These are phyloP conservation scores for Phalacrocorax aristotelis DNA, from an alignment of 2,113 vertebrate genomes.

Conservation along the genomic window DNA sequence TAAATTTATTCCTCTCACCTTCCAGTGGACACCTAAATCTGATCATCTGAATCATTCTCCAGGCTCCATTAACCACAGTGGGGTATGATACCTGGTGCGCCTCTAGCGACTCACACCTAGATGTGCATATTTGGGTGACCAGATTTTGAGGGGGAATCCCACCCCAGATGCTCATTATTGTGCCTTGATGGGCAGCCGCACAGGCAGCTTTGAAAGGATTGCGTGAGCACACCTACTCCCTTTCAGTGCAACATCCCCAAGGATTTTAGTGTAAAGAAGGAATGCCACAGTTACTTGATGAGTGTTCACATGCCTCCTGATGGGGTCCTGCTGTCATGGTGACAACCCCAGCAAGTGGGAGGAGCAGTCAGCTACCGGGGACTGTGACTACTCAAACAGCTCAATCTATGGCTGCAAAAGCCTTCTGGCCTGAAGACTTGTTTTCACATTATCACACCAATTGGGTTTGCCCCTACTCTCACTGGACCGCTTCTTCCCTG, in stretches of 20 bases:
- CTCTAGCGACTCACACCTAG: not conserved
- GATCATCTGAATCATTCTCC: not conserved
- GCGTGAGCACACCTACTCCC: fast-evolving
- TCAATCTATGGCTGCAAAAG: not conserved
- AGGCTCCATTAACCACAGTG: not conserved
- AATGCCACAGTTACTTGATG: not conserved
- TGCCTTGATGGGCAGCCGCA: not conserved
- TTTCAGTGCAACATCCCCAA: fast-evolving
- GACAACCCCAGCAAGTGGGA: not conserved
- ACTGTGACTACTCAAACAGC: not conserved
- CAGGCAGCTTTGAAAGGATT: not conserved
- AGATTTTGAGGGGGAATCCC: not conserved
- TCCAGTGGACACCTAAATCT: not conserved
- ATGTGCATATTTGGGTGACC: not conserved
- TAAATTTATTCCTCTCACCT: not conserved
- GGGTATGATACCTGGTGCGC: fast-evolving
- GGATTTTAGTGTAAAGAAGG: not conserved
- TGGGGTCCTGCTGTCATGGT: not conserved
- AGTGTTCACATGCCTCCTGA: fast-evolving
- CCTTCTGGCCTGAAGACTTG: not conserved
- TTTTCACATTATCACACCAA: not conserved
- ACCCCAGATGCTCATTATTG: not conserved
- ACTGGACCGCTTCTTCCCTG: not conserved
- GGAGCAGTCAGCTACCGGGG: not conserved
- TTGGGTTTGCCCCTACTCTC: not conserved